phyloP scores from a whole-genome alignment of 1,140 invertebrate genomes.

The Drosophila malerkotliana region DNA sequence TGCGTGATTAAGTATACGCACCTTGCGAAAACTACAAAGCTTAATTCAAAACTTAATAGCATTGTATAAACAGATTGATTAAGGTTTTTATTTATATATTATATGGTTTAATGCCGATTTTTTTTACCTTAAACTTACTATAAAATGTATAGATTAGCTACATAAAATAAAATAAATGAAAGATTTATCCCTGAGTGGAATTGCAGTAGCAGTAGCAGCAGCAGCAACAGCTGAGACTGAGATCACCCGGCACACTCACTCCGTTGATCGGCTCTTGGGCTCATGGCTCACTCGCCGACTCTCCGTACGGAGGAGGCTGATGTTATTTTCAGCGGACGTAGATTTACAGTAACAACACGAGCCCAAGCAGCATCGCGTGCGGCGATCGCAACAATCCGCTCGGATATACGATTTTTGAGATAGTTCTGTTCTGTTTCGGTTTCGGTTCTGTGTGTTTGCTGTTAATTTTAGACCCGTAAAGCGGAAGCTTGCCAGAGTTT shows the following conservation, averaged over 20 bases:
- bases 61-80: no score
- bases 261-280: constrained; percentile 20
- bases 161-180: no score
- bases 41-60: no score
- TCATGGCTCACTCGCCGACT: background rate
- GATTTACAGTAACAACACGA: constrained; percentile 80
- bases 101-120: no score
- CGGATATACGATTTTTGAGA: constrained; percentile 51
- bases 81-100: no score
- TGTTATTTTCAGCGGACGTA: constrained; percentile 75
- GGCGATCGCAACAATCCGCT: constrained; percentile 51
- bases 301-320: constrained; percentile 46
- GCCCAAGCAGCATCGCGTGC: constrained; percentile 68
- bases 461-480: constrained; percentile 59
- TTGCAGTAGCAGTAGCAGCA: constrained; percentile 49
- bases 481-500: constrained; percentile 57
- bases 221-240: constrained; percentile 63
- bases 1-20: no score
- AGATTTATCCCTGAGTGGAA: background rate
- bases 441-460: constrained; percentile 50
- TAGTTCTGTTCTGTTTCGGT: constrained; percentile 38
- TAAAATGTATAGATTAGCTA: no score
- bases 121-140: no score
- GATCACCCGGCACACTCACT: constrained; percentile 60
- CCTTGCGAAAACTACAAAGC: no score